Evolutionary conservation across 2,797 vertebrate species (phyloP).

Genomic region (Streptopelia turtur): DNA sequence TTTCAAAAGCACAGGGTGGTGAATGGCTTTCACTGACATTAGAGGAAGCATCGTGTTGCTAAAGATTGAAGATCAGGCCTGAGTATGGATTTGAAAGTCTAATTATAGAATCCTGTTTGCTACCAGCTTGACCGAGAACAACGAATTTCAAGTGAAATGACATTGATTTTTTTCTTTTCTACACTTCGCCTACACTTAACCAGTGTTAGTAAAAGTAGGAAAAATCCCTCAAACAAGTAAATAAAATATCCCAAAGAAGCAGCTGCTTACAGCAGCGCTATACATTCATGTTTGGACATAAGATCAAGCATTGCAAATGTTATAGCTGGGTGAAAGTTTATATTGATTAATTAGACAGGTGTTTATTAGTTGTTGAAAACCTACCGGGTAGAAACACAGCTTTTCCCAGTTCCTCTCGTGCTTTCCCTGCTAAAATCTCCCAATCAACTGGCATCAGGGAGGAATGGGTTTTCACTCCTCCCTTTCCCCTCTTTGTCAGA

Average conservation of each 20-base stretch:
- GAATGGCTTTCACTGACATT: slow-evolving; percentile 48
- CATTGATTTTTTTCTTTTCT: slow-evolving; percentile 11
- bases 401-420: background rate
- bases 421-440: background rate
- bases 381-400: background rate
- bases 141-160: slow-evolving; percentile 45
- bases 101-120: slow-evolving; percentile 57
- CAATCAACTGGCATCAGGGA: background rate
- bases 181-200: background rate
- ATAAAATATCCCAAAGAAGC: background rate
- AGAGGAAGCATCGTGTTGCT: slow-evolving; percentile 48
- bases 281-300: fast-evolving
- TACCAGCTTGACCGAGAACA: slow-evolving; percentile 40
- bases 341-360: background rate
- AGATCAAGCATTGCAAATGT: background rate
- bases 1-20: background rate
- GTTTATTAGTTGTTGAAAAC: background rate
- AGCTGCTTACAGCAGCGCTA: background rate
- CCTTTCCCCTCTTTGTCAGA: background rate
- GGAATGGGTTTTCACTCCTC: background rate
- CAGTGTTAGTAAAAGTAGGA: background rate
- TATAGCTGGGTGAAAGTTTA: background rate
- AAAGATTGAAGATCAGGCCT: slow-evolving; percentile 40
- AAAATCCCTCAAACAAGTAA: background rate
- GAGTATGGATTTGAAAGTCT: slow-evolving; percentile 60